Conservation (phyloP, 1,140 invertebrate species). For the Polypedilum vanderplanki region DNA sequence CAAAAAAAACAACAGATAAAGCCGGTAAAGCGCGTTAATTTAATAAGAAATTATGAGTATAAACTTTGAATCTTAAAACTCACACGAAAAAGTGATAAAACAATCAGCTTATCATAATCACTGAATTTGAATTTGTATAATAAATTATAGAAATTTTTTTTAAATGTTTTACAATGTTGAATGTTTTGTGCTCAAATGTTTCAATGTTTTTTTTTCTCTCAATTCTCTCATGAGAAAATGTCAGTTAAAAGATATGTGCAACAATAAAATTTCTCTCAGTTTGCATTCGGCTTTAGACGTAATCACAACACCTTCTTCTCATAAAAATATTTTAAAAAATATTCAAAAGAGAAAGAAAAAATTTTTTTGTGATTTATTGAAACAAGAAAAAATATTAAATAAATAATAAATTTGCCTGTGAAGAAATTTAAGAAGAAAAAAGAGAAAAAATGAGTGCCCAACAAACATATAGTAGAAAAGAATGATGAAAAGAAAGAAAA, state of each 20-base stretch:
- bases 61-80: neutral
- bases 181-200: neutral
- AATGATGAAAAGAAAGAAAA: constrained; percentile 5
- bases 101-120: neutral
- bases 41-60: neutral
- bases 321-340: neutral
- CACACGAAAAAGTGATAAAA: neutral
- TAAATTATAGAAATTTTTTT: neutral
- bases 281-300: neutral
- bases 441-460: neutral
- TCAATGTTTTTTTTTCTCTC: too few relatives aligned
- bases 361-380: neutral
- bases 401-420: neutral
- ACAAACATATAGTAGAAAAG: too few relatives aligned
- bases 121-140: neutral
- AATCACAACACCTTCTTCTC: neutral
- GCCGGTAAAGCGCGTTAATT: neutral
- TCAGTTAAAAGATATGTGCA: neutral
- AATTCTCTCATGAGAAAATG: too few relatives aligned
- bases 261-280: neutral
- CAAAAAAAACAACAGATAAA: too few relatives aligned
- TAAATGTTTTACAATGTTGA: neutral
- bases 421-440: neutral
- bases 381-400: neutral
- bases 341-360: neutral